These are phyloP conservation scores for Siniperca chuatsi DNA, from an alignment of 2,113 vertebrate species.

Conservation along the genomic window DNA sequence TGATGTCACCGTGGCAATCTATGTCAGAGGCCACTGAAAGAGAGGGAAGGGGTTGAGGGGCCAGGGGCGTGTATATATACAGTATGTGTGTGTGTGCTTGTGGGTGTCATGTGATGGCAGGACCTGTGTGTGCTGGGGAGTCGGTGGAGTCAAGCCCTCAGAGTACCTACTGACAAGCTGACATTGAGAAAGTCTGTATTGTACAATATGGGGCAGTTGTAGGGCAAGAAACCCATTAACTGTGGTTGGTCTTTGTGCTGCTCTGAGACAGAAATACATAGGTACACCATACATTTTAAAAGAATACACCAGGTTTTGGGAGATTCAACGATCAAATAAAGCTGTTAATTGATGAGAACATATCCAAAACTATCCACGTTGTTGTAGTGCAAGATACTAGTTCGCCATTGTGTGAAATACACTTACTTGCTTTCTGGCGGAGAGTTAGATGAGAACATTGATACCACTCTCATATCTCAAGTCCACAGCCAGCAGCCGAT, in stretches of 20 bases:
- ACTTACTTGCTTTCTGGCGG: no score
- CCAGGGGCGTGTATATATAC: constrained; percentile 1
- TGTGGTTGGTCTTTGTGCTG: constrained; percentile 25
- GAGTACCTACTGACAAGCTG: constrained; percentile 68
- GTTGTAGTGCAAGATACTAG: not conserved
- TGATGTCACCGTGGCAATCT: constrained; percentile 60
- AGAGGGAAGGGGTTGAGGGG: constrained; percentile 6
- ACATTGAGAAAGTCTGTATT: constrained; percentile 71
- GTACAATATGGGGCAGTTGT: constrained; percentile 65
- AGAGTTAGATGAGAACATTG: not conserved
- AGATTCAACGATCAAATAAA: not conserved
- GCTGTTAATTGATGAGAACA: not conserved
- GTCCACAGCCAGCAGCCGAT: not conserved
- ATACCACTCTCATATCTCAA: not conserved
- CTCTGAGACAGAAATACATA: constrained; percentile 23
- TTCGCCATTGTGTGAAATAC: not conserved
- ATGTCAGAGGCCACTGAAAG: constrained; percentile 50
- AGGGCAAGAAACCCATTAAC: constrained; percentile 70
- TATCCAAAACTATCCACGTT: not conserved
- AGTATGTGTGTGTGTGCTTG: constrained; percentile 14
- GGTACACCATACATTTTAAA: not conserved
- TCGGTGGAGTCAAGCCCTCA: constrained; percentile 59
- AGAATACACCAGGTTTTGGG: not conserved
- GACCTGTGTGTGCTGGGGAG: constrained; percentile 41
- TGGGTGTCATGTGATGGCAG: constrained; percentile 12